Evolutionary conservation across 2,888 invertebrate species (phyloP), one percentile per base, ranked within the genome.

Genomic region (Alloscopus bannaensis): DNA sequence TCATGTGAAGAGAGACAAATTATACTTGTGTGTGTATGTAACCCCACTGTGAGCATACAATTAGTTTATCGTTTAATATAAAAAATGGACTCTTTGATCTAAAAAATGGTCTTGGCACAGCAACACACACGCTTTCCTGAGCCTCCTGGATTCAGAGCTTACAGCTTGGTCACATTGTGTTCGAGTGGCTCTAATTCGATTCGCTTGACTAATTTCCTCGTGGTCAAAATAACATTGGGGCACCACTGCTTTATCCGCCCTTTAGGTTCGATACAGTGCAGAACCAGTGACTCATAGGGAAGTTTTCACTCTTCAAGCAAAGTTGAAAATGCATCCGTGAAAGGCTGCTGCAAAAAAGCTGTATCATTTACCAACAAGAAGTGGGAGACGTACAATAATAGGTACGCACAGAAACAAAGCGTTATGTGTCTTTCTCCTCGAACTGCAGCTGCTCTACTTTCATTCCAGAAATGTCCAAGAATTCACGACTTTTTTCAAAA

Each of bases 51-150:
- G 75, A 59, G 20, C 66, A 66, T 60, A 66, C 75, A 75, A 75
- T 75, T 75, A 75, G 75, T 75, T 75, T 59, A 75, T 66, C 66
- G 60, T 75, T 75, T 75, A 75, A 75, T 75, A 75, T 75, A 75
- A 75, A 71, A 75, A 75, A 52, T 57, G 66, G 57, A 16, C 75
- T 65, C 50, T 65, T 73, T 71, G 71, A 71, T 71, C 62, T 62
- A 52, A 71, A 71, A 62, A n/a, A 62, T 60, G 62, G 31, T 52
- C 6, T 36, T 52, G 6, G n/a, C n/a, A n/a, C 47, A 18, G 47
- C n/a, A 13, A 47, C 18, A 47, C 18, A 47, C 47, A 47, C 47
- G 1, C 3, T 42, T 62, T 60, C 13, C 47, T 55, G 3, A 11
- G n/a, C 20, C 18, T 50, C 18, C 26, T 55, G 26, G 55, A 40